These are phyloP conservation scores for Tokudaia tokunoshimensis DNA, from an alignment of 2,797 vertebrate genomes.

Conservation along the genomic window DNA sequence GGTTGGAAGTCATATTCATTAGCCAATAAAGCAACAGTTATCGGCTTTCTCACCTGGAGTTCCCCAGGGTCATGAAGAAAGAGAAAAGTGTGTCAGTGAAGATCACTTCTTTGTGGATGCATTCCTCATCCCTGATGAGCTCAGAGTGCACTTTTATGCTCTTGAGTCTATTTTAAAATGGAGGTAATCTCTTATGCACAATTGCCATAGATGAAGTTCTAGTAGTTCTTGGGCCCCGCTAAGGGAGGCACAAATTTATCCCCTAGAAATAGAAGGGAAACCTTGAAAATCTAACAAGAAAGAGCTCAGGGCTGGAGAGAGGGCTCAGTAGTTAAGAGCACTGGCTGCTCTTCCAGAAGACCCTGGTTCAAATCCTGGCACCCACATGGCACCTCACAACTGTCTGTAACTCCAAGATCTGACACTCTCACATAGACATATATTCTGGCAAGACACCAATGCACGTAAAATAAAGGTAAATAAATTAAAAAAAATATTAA, in stretches of 20 bases:
- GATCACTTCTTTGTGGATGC: not conserved
- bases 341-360: not conserved
- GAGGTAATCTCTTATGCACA: not conserved
- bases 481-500: not conserved
- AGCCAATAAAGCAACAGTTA: not conserved
- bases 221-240: not conserved
- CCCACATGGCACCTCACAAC: not conserved
- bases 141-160: not conserved
- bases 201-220: not conserved
- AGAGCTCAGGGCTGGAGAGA: not conserved
- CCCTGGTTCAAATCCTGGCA: not conserved
- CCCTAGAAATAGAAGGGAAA: not conserved
- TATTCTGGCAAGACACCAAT: not conserved
- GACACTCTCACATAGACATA: not conserved
- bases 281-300: not conserved
- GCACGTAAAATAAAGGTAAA: not conserved
- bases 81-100: not conserved
- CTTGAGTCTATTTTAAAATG: not conserved
- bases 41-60: not conserved
- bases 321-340: not conserved
- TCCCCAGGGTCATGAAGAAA: not conserved
- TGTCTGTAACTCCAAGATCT: not conserved
- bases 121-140: not conserved
- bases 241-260: not conserved
- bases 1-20: not conserved